Conservation (phyloP, 2,113 vertebrate genomes). For the Furnarius figulus region DNA sequence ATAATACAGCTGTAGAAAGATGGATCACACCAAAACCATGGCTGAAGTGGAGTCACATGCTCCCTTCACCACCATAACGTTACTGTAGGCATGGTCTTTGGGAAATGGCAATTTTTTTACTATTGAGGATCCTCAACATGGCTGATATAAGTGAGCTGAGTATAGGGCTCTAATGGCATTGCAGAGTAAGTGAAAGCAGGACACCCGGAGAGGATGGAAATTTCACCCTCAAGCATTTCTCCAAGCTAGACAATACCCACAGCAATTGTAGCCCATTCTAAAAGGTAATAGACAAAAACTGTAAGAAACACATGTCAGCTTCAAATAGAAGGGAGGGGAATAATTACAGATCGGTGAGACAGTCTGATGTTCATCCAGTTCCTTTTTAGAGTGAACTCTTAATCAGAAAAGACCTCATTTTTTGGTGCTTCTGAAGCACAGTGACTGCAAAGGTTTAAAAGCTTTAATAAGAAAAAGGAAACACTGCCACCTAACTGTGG, state of each 20-base stretch:
- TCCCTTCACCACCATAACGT: neutral
- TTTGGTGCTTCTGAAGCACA: neutral
- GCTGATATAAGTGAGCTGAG: neutral
- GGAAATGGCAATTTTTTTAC: neutral
- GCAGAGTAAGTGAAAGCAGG: neutral
- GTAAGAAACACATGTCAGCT: neutral
- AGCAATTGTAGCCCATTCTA: neutral
- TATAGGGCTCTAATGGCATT: rapidly evolving
- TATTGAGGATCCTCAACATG: neutral
- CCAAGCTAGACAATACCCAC: neutral
- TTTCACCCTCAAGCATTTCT: neutral
- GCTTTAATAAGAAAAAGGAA: constrained; percentile 57
- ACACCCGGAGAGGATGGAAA: neutral
- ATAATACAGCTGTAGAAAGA: neutral
- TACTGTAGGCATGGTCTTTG: neutral
- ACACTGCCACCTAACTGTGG: constrained; percentile 75
- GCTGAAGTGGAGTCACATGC: neutral
- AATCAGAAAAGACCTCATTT: neutral
- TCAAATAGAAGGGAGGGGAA: constrained; percentile 8
- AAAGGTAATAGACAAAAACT: neutral
- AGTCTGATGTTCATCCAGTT: neutral
- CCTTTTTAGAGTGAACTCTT: neutral
- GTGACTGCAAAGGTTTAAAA: neutral
- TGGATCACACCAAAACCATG: neutral
- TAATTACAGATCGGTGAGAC: neutral